A percentile compares a stretch with the other conserved stretches of the same genome.
phyloP scores from a whole-genome alignment of 1,140 invertebrate genomes.

The Hyles vespertilio region DNA sequence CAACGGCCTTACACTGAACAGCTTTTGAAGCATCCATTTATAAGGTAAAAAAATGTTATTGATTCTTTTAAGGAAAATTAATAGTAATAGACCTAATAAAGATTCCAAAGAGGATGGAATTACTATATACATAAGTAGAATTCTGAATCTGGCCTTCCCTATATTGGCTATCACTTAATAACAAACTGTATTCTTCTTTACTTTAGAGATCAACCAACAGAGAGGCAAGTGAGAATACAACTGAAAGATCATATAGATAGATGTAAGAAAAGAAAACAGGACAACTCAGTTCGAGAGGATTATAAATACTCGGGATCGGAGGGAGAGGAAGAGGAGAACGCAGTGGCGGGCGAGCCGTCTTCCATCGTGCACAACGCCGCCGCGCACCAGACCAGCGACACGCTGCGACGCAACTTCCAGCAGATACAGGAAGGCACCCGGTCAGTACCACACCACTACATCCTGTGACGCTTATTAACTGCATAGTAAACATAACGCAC shows the following conservation, averaged over 20 bases:
- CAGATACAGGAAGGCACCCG: slow-evolving; percentile 93
- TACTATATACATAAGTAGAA: neutral
- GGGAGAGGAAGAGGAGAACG: slow-evolving; percentile 91
- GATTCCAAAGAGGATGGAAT: neutral
- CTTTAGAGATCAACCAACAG: slow-evolving; percentile 93
- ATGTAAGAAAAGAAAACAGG: slow-evolving; percentile 95
- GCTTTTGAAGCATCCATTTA: slow-evolving; percentile 97
- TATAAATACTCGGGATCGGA: slow-evolving; percentile 91
- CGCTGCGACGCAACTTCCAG: slow-evolving; percentile 96
- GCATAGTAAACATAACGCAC: too few species aligned
- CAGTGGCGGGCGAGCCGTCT: slow-evolving; percentile 89
- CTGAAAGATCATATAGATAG: slow-evolving; percentile 99
- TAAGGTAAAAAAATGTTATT: slow-evolving; percentile 80
- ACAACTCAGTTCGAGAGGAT: slow-evolving; percentile 87
- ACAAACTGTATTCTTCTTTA: neutral
- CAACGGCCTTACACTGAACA: slow-evolving; percentile 98
- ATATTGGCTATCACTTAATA: neutral
- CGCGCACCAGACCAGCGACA: slow-evolving; percentile 85
- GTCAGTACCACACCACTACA: slow-evolving; percentile 51
- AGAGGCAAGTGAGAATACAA: slow-evolving; percentile 97
- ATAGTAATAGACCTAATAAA: neutral
- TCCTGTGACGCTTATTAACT: slow-evolving; percentile 13
- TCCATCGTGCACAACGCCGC: slow-evolving; percentile 91
- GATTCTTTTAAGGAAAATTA: too few species aligned
- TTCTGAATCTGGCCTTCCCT: too few species aligned